These are phyloP conservation scores for Nyleta sp. DNA, from an alignment of 2,888 invertebrate species.

Conservation along the genomic window DNA sequence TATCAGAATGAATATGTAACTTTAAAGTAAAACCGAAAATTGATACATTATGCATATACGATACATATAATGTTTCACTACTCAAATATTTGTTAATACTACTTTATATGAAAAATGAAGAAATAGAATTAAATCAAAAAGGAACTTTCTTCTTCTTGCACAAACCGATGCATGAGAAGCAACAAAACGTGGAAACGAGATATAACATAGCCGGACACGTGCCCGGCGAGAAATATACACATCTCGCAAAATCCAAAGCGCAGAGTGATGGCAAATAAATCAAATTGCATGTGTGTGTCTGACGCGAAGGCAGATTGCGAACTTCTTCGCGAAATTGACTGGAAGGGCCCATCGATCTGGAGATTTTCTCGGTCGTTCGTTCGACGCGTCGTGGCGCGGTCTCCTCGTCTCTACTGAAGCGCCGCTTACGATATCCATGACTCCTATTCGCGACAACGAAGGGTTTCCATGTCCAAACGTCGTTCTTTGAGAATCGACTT, in stretches of 20 bases:
- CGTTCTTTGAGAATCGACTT: conserved; percentile 11
- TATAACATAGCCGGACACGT: conserved; percentile 25
- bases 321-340: conserved; percentile 72
- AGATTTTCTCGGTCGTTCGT: conserved; percentile 39
- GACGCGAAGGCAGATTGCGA: conserved; percentile 70
- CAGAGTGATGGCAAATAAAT: conserved; percentile 70
- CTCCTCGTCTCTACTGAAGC: conserved; percentile 50
- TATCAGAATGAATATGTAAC: no score
- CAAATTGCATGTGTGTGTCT: conserved; percentile 73
- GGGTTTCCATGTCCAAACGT: conserved; percentile 26
- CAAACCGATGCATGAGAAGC: no score
- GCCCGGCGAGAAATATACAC: conserved; percentile 26
- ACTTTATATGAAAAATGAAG: no score
- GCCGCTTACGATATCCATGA: conserved; percentile 36
- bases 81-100: no score
- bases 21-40: no score
- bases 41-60: no score
- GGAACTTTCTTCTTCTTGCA: no score
- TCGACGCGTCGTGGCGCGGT: conserved; percentile 18
- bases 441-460: conserved; percentile 21
- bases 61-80: no score
- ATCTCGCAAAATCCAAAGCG: conserved; percentile 29
- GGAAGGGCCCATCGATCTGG: conserved; percentile 68
- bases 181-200: no score
- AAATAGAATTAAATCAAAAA: no score